phyloP scores from a whole-genome alignment of 2,113 vertebrate genomes.

The Scytalopus superciliaris region DNA sequence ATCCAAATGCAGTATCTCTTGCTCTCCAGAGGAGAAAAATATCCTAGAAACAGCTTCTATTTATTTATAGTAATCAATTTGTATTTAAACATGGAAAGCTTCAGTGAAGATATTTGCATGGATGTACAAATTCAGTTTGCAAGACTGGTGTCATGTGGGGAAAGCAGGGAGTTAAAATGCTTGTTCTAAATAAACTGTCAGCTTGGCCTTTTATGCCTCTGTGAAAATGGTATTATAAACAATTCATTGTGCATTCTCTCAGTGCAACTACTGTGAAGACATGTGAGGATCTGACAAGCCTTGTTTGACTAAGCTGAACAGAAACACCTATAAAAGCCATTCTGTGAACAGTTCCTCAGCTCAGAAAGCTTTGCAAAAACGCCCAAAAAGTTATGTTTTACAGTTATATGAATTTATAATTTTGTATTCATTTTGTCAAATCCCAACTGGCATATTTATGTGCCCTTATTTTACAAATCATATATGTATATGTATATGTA shows the following conservation, averaged over 20 bases:
- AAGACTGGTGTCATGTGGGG: background rate
- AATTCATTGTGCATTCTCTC: background rate
- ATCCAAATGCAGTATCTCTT: background rate
- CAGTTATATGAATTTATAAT: background rate
- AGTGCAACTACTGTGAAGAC: background rate
- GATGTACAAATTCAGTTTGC: background rate
- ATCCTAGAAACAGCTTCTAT: background rate
- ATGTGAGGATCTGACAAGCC: background rate
- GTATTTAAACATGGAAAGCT: background rate
- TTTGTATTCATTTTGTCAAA: background rate
- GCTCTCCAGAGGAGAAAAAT: background rate
- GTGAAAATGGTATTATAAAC: background rate
- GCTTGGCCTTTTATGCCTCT: background rate
- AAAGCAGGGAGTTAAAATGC: background rate
- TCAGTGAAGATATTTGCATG: background rate
- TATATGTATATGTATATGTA: background rate
- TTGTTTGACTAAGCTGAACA: background rate
- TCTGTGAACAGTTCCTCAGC: background rate
- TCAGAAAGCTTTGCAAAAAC: background rate
- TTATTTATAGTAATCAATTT: background rate
- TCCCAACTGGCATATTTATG: background rate
- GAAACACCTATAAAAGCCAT: conserved; percentile 6
- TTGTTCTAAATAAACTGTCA: conserved; percentile 11
- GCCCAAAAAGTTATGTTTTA: background rate
- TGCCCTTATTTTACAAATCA: background rate